phyloP scores from a whole-genome alignment of 2,888 invertebrate genomes.

The Cheilosia grossa region DNA sequence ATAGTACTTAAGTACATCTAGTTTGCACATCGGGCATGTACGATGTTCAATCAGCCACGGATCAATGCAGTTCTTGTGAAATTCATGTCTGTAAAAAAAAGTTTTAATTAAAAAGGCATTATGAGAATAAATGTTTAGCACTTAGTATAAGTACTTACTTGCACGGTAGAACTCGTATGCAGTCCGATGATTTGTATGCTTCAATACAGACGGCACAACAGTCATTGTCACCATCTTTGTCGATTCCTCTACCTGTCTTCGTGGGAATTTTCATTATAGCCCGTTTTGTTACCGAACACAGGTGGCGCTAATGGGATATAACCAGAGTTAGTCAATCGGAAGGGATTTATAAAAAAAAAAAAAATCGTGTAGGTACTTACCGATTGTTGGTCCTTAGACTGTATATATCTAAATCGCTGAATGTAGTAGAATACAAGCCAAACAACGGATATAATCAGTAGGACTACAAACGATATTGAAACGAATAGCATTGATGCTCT shows the following conservation, averaged over 20 bases:
- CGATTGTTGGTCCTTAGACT: conserved; percentile 96
- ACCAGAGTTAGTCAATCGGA: background rate
- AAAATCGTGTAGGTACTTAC: conserved; percentile 83
- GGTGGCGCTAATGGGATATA: conserved; percentile 88
- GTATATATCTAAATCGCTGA: conserved; percentile 96
- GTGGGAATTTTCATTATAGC: conserved; percentile 97
- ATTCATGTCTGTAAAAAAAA: conserved; percentile 90
- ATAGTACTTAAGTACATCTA: conserved; percentile 96
- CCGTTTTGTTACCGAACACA: conserved; percentile 96
- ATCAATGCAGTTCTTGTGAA: conserved; percentile 97
- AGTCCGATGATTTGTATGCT: conserved; percentile 93
- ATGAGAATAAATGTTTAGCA: too few relatives aligned
- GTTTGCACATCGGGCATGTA: conserved; percentile 98
- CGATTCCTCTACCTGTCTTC: conserved; percentile 92
- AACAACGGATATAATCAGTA: conserved; percentile 96
- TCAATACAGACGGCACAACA: conserved; percentile 98
- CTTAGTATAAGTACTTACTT: conserved; percentile 86
- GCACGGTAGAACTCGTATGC: conserved; percentile 95
- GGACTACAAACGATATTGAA: conserved; percentile 96
- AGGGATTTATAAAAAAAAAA: too few relatives aligned
- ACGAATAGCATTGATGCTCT: conserved; percentile 97
- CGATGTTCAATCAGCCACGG: conserved; percentile 97
- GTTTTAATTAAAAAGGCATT: background rate
- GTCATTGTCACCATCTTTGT: conserved; percentile 94
- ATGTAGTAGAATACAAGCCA: conserved; percentile 99